phyloP scores from a whole-genome alignment of 2,888 invertebrate species.

The Drosophila testacea region DNA sequence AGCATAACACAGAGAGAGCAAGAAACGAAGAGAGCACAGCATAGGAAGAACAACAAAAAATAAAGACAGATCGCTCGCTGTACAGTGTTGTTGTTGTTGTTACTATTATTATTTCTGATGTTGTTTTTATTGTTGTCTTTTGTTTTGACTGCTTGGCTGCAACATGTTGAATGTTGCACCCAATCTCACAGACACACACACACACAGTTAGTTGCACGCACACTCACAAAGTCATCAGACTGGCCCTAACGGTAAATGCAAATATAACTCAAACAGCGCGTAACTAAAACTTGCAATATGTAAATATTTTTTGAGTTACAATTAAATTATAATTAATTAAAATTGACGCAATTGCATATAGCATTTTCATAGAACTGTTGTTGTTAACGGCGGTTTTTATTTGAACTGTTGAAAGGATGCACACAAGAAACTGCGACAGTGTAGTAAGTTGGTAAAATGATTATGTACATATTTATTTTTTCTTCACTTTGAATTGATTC shows the following conservation, averaged over 20 bases:
- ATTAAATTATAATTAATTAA: constrained; percentile 35
- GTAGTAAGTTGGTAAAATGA: no score
- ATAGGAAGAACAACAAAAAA: constrained; percentile 50
- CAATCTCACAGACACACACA: constrained; percentile 20
- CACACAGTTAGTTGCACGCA: constrained; percentile 8
- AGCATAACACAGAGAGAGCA: constrained; percentile 27
- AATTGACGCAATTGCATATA: constrained; percentile 25
- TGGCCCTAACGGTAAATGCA: constrained; percentile 60
- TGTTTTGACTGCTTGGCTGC: constrained; percentile 57
- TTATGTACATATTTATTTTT: constrained; percentile 9
- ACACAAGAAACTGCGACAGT: constrained; percentile 8
- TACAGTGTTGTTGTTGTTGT: constrained; percentile 38
- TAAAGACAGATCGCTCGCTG: constrained; percentile 42
- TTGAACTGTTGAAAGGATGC: constrained; percentile 47
- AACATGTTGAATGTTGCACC: constrained; percentile 72
- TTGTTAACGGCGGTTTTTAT: constrained; percentile 16
- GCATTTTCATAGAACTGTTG: constrained; percentile 11
- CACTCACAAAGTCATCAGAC: constrained; percentile 18
- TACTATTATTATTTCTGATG: constrained; percentile 39
- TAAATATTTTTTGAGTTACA: constrained; percentile 22
- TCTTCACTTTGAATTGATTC: constrained; percentile 32
- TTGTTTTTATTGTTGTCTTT: constrained; percentile 45
- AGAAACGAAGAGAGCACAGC: constrained; percentile 30
- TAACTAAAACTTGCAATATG: constrained; percentile 37
- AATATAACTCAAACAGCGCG: constrained; percentile 55